Percentiles rank a stretch among this genome's conserved stretches.
These are phyloP conservation scores for Idaea aversata DNA, from an alignment of 2,888 invertebrate genomes.

Conservation along the genomic window DNA sequence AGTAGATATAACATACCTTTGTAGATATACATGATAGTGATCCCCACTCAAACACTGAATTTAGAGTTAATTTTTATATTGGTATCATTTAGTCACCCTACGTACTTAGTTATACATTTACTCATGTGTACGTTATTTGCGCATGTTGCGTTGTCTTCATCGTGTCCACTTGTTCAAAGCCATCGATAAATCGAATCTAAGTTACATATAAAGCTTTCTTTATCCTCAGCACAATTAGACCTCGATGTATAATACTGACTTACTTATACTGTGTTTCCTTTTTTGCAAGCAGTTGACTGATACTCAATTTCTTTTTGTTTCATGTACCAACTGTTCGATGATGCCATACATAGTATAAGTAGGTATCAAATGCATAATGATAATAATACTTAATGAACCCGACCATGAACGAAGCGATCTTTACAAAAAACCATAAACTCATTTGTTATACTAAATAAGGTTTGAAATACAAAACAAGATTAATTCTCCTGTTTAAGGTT, in stretches of 20 bases:
- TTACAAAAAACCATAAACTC: slow-evolving; percentile 18
- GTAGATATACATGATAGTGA: too few species aligned
- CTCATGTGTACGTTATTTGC: too few species aligned
- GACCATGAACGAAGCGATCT: slow-evolving; percentile 11
- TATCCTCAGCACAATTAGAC: slow-evolving; percentile 23
- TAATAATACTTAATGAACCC: slow-evolving; percentile 19
- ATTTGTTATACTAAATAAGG: slow-evolving; percentile 37
- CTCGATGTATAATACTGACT: background rate
- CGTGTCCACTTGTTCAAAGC: too few species aligned
- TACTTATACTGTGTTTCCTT: slow-evolving; percentile 11
- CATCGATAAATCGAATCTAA: background rate
- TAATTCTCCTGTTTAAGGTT: slow-evolving; percentile 17
- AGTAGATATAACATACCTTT: too few species aligned
- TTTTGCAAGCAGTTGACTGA: slow-evolving; percentile 6
- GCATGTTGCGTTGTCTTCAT: too few species aligned
- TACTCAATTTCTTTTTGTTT: slow-evolving; percentile 62
- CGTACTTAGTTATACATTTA: too few species aligned
- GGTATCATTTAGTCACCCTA: too few species aligned
- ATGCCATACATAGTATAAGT: slow-evolving; percentile 72
- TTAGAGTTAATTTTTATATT: too few species aligned
- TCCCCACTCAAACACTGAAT: too few species aligned
- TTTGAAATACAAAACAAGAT: slow-evolving; percentile 32
- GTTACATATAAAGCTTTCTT: background rate
- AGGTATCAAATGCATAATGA: slow-evolving; percentile 52
- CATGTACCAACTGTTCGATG: slow-evolving; percentile 68